Percentiles rank a stretch among this genome's conserved stretches.
These are phyloP conservation scores for Clistopyga incitator DNA, from an alignment of 2,888 invertebrate species.

Conservation along the genomic window DNA sequence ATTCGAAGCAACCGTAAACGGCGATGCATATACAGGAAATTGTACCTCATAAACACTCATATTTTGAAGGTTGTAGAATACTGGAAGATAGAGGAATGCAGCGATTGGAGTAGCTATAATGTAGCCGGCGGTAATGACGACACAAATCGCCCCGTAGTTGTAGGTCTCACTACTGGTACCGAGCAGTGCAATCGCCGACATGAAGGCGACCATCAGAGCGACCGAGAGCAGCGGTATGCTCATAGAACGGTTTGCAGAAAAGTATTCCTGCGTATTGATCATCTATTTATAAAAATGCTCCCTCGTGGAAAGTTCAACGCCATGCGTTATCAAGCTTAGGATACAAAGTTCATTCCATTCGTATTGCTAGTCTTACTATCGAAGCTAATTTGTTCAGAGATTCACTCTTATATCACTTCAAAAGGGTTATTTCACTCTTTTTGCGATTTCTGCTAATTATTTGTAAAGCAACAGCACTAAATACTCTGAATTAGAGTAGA, in stretches of 20 bases:
- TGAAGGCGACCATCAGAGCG: slow-evolving; percentile 95
- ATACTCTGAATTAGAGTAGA: too few species aligned
- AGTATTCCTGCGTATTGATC: slow-evolving; percentile 88
- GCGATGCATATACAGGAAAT: not conserved
- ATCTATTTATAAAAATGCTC: not conserved
- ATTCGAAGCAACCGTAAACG: not conserved
- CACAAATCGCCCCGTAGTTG: slow-evolving; percentile 92
- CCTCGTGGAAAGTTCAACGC: not conserved
- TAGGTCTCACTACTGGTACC: slow-evolving; percentile 96
- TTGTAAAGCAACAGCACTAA: too few species aligned
- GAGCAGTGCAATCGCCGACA: slow-evolving; percentile 94
- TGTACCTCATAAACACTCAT: slow-evolving; percentile 94
- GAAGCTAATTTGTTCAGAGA: too few species aligned
- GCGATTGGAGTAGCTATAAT: slow-evolving; percentile 92
- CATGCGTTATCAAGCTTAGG: not conserved
- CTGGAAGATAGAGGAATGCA: slow-evolving; percentile 92
- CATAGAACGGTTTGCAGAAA: slow-evolving; percentile 93
- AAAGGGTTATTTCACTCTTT: too few species aligned
- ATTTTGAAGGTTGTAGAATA: slow-evolving; percentile 92
- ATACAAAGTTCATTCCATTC: slow-evolving; percentile 9
- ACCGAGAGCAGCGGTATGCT: slow-evolving; percentile 92
- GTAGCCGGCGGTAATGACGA: slow-evolving; percentile 91
- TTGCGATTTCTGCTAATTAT: too few species aligned
- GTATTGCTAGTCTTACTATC: not conserved
- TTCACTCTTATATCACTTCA: too few species aligned